phyloP scores from a whole-genome alignment of 2,888 invertebrate species.

The Hermaeophaga mercurialis region DNA sequence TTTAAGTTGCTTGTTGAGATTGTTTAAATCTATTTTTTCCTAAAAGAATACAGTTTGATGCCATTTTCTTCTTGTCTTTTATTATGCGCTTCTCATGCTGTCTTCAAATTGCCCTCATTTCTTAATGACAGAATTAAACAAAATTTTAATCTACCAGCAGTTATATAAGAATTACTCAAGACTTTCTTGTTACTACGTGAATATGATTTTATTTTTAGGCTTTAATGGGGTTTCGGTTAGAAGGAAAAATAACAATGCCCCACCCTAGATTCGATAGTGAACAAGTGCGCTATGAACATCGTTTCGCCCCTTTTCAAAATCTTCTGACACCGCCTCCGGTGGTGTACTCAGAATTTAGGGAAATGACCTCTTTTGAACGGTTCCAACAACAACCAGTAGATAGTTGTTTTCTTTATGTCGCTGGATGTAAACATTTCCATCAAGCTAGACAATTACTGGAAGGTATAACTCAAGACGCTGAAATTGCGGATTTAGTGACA shows the following conservation, averaged over 20 bases:
- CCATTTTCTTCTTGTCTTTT: too few species aligned
- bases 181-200: too few species aligned
- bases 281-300: conserved; percentile 91
- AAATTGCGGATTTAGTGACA: conserved; percentile 82
- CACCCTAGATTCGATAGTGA: conserved; percentile 91
- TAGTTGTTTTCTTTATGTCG: conserved; percentile 72
- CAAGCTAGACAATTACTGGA: conserved; percentile 87
- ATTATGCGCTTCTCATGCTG: too few species aligned
- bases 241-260: conserved; percentile 84
- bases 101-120: too few species aligned
- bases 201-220: conserved; percentile 63
- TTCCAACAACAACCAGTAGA: conserved; percentile 59
- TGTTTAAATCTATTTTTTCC: too few species aligned
- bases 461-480: conserved; percentile 78
- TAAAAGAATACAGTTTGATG: too few species aligned
- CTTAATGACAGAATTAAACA: too few species aligned
- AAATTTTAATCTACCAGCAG: too few species aligned
- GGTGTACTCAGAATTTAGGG: conserved; percentile 86
- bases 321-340: conserved; percentile 90
- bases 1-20: too few species aligned
- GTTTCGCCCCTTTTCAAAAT: conserved; percentile 87
- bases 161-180: too few species aligned
- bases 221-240: conserved; percentile 86
- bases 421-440: conserved; percentile 90
- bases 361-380: conserved; percentile 75